Percentiles rank a stretch among this genome's conserved stretches.
Evolutionary conservation across 2,113 vertebrate species (phyloP).

Genomic region (Balaenoptera acutorostrata): DNA sequence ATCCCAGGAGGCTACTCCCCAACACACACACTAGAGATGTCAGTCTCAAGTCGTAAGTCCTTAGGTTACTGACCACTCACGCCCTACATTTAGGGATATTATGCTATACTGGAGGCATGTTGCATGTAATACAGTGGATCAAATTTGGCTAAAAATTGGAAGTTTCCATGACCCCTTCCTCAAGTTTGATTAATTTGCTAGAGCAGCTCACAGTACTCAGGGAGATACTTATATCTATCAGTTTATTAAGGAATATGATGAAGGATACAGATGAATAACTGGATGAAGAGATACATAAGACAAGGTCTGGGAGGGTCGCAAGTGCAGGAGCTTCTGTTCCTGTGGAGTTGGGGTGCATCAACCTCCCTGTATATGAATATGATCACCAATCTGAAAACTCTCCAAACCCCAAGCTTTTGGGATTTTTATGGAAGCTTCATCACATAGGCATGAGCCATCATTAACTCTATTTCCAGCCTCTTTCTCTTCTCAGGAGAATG

Average conservation of each 20-base stretch:
- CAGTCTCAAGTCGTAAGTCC: not conserved
- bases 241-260: not conserved
- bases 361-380: not conserved
- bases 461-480: not conserved
- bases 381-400: not conserved
- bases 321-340: not conserved
- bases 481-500: not conserved
- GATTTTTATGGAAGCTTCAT: not conserved
- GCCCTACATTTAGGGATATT: not conserved
- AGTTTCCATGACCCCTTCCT: not conserved
- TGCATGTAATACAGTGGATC: not conserved
- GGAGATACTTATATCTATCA: not conserved
- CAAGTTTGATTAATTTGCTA: not conserved
- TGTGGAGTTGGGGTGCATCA: not conserved
- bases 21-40: not conserved
- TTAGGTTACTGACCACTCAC: not conserved
- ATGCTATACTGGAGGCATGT: not conserved
- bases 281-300: not conserved
- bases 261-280: not conserved
- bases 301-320: not conserved
- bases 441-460: not conserved
- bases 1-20: not conserved
- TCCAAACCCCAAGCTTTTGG: not conserved
- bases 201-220: not conserved
- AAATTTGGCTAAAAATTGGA: not conserved